Evolutionary conservation across 2,797 vertebrate genomes (phyloP).

Genomic region (Etheostoma perlongum): DNA sequence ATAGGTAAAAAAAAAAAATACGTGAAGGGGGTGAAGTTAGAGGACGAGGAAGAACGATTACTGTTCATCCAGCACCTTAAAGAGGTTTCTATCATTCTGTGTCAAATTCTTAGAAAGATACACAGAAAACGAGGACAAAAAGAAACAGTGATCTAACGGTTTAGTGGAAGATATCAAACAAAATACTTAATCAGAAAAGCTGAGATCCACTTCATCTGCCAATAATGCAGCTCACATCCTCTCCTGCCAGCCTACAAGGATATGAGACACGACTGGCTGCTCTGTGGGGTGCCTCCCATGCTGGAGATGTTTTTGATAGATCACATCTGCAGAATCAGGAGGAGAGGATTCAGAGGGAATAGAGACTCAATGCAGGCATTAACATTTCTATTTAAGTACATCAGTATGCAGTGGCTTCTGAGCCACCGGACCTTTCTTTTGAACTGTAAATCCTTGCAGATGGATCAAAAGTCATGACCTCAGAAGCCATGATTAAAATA

Average conservation of each 20-base stretch:
- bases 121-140: constrained; percentile 12
- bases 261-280: constrained; percentile 35
- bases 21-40: constrained; percentile 50
- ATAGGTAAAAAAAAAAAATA: constrained; percentile 39
- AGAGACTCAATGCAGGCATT: constrained; percentile 34
- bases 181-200: constrained; percentile 42
- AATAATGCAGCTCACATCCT: constrained; percentile 46
- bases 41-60: constrained; percentile 40
- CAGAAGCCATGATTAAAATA: constrained; percentile 26
- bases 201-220: constrained; percentile 44
- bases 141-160: constrained; percentile 12
- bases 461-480: constrained; percentile 39
- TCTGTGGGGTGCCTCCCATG: constrained; percentile 10
- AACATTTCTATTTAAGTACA: constrained; percentile 44
- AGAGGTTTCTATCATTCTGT: constrained; percentile 24
- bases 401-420: constrained; percentile 18
- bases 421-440: constrained; percentile 25
- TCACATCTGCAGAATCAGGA: constrained; percentile 56
- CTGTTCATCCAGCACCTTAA: constrained; percentile 36
- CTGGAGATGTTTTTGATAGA: constrained; percentile 49
- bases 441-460: constrained; percentile 42
- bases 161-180: constrained; percentile 27
- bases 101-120: constrained; percentile 18
- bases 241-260: constrained; percentile 30
- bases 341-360: constrained; percentile 15